phyloP scores from a whole-genome alignment of 1,140 invertebrate genomes.

The Oedothorax gibbosus region DNA sequence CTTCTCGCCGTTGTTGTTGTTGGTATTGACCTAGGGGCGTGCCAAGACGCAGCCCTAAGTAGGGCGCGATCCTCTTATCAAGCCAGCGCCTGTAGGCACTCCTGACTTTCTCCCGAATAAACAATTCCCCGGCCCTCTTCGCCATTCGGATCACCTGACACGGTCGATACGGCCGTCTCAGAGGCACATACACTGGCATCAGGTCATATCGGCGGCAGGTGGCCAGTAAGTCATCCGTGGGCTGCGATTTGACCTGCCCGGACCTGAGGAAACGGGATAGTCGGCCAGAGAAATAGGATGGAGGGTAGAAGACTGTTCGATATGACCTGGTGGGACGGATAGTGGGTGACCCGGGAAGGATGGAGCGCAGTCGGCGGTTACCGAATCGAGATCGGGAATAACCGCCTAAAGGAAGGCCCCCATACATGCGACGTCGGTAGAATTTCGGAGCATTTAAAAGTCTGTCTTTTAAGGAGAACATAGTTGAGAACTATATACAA shows the following conservation, averaged over 20 bases:
- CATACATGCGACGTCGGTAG: conserved; percentile 38
- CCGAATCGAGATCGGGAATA: conserved; percentile 14
- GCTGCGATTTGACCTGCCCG: neutral
- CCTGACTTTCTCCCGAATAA: conserved; percentile 49
- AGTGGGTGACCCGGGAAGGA: neutral
- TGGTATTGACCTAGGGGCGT: conserved; percentile 41
- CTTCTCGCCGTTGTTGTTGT: neutral
- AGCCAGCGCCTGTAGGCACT: conserved; percentile 50
- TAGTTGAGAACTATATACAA: neutral
- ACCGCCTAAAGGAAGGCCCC: conserved; percentile 29
- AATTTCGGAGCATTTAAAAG: conserved; percentile 45
- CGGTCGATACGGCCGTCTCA: conserved; percentile 28
- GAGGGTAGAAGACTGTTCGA: conserved; percentile 29
- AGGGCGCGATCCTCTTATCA: conserved; percentile 38
- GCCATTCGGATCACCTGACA: conserved; percentile 56
- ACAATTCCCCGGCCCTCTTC: conserved; percentile 51
- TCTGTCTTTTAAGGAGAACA: conserved; percentile 39
- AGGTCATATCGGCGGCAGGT: conserved; percentile 51
- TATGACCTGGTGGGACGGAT: conserved; percentile 4
- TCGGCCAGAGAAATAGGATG: conserved; percentile 26
- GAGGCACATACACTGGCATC: conserved; percentile 34
- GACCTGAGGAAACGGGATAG: conserved; percentile 16
- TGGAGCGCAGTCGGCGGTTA: neutral
- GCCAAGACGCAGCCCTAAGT: neutral
- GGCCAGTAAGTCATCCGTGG: conserved; percentile 32